Evolutionary conservation across 2,888 invertebrate genomes (phyloP), one percentile per base, ranked within the genome.

Genomic region (Phyto melanocephala): DNA sequence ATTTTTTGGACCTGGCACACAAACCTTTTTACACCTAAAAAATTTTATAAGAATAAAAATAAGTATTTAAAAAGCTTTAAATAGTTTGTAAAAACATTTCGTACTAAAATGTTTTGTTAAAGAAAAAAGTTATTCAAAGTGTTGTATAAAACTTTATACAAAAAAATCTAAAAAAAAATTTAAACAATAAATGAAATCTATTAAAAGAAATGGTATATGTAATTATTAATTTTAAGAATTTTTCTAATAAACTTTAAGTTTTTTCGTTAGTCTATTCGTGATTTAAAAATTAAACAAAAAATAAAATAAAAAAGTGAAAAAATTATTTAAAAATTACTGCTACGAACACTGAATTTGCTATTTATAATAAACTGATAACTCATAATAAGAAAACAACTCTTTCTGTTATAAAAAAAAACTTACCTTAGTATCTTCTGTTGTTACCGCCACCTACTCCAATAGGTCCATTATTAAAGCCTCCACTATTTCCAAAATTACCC

Each of bases 391-490:
- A 28, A 28, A 28, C 6, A 28, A 28, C 6, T 28, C 6, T 28
- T 28, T 20, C 7, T 42, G 83, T 80, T 6, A 28, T 85, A 87
- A 86, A 84, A 85, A 86, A 87, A 85, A 84, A 80, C 86, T 84
- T 82, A 87, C 88, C 89, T 91, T 88, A 88, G 86, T 92, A 92
- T 92, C 92, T 80, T 92, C 91, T 60, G 83, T 90, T 90, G 75
- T 90, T 90, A 80, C 91, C 89, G 68, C 88, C 88, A 80, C 90
- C 88, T 54, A 37, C 82, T 13, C 82, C 82, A 70, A 79, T 71
- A 0, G 82, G 71, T 15, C 72, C 81, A 35, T n/a, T 77, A 75
- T 72, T 74, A n/a, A 81, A 81, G 63, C 89, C 88, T 70, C 87
- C 88, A 24, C 92, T 92, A n/a, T 87, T 87, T 82, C 93, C 91